A percentile compares a stretch with the other conserved stretches of the same genome.
Evolutionary conservation across 2,113 vertebrate species (phyloP).

Genomic region (Cynoglossus semilaevis): DNA sequence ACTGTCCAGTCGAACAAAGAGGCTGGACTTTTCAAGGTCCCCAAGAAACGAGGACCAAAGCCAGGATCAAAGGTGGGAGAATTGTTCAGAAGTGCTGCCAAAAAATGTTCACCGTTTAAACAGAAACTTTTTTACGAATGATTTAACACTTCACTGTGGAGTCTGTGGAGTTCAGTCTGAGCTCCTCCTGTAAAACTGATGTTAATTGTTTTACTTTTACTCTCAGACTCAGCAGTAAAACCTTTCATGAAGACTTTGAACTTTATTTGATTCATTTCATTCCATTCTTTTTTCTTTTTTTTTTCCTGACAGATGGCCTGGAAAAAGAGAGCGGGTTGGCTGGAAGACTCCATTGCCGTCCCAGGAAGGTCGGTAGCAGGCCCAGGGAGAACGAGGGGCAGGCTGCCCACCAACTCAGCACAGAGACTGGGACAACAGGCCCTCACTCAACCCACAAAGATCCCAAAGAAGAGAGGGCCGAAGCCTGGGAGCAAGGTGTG

Average conservation of each 20-base stretch:
- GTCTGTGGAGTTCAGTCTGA: too few relatives aligned
- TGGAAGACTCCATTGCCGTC: slow-evolving; percentile 85
- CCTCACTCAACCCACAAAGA: slow-evolving; percentile 86
- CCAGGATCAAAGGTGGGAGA: slow-evolving; percentile 91
- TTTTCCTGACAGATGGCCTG: slow-evolving; percentile 67
- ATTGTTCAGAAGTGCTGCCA: too few relatives aligned
- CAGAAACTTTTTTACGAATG: too few relatives aligned
- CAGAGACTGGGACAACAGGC: slow-evolving; percentile 79
- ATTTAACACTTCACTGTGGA: too few relatives aligned
- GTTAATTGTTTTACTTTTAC: too few relatives aligned
- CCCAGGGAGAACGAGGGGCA: slow-evolving; percentile 83
- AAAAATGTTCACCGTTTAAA: too few relatives aligned
- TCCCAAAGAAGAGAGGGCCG: slow-evolving; percentile 97
- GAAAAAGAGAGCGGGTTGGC: slow-evolving; percentile 76
- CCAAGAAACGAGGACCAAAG: slow-evolving; percentile 97
- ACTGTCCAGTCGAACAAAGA: slow-evolving; percentile 72
- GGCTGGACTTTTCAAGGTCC: slow-evolving; percentile 89
- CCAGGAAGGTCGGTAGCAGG: slow-evolving; percentile 79
- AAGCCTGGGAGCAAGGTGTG: slow-evolving; percentile 96
- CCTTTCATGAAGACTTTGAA: too few relatives aligned
- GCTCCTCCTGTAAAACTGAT: too few relatives aligned
- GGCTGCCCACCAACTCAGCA: slow-evolving; percentile 81
- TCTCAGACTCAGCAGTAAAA: too few relatives aligned
- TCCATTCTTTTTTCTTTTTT: slow-evolving; percentile 9
- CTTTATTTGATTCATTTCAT: neutral